These are phyloP conservation scores for Meganola albula DNA, from an alignment of 2,888 invertebrate species.

Conservation along the genomic window DNA sequence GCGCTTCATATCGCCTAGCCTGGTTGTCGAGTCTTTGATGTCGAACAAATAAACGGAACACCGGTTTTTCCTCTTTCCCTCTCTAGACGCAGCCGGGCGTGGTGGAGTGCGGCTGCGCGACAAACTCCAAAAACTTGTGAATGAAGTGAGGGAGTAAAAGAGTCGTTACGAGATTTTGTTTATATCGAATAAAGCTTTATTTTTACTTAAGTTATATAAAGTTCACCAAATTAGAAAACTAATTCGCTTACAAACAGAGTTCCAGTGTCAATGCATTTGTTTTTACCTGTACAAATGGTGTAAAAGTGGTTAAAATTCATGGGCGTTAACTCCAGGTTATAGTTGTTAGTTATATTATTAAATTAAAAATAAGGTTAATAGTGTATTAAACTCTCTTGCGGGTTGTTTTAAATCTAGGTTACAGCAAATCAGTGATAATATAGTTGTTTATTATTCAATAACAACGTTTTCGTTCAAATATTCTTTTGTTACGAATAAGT, in stretches of 20 bases:
- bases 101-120: slow-evolving; percentile 73
- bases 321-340: slow-evolving; percentile 74
- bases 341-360: slow-evolving; percentile 58
- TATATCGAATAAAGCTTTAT: slow-evolving; percentile 34
- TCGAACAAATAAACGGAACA: too few species aligned
- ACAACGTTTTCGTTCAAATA: too few species aligned
- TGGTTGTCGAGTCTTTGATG: too few species aligned
- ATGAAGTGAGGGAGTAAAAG: slow-evolving; percentile 64
- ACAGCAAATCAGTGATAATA: too few species aligned
- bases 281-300: slow-evolving; percentile 32
- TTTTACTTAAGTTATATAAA: slow-evolving; percentile 2
- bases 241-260: too few species aligned
- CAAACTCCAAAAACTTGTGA: slow-evolving; percentile 43
- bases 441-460: too few species aligned
- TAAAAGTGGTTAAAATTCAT: slow-evolving; percentile 53
- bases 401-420: too few species aligned
- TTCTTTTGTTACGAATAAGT: neutral
- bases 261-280: too few species aligned
- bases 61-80: slow-evolving; percentile 37
- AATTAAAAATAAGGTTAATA: slow-evolving; percentile 58
- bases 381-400: slow-evolving; percentile 18
- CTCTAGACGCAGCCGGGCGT: slow-evolving; percentile 61
- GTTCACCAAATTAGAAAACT: too few species aligned
- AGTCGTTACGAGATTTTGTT: slow-evolving; percentile 52
- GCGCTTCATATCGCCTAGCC: too few species aligned